Base-by-base conservation (phyloP, 2,888 invertebrate genomes). In the Drosophila longiperda region DNA sequence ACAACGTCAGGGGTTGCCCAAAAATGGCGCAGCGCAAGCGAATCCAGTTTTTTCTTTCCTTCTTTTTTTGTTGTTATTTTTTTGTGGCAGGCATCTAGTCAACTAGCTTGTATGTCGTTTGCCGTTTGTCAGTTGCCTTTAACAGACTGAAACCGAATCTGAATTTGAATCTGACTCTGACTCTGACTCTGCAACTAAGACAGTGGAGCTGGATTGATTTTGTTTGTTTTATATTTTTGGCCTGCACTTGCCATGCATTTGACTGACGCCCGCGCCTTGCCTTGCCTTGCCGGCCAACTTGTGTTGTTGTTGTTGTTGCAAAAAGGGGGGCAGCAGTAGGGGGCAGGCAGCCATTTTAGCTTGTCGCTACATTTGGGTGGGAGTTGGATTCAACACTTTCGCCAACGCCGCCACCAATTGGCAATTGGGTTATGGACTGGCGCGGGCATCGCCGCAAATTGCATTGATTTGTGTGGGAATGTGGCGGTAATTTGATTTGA, bases 391-490 rank as follows among this genome's bases (percentile, higher is more conserved):
- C 89, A 90, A 90, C 87, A 87, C 87, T 87, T 87, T 87, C 90
- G 88, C 87, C 81, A 76, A 62, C 59, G 54, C 33, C 29, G 52
- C 38, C 55, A 50, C 26, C 84, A 80, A 75, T 73, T 73, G 70
- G 69, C 80, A 71, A 72, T 76, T 78, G 82, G 73, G 69, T 40
- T 66, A 57, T 40, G 55, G 53, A 52, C 52, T 48, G 67, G 38
- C 54, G 50, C 64, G 34, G 53, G 58, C 33, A 26, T 23, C 62
- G 69, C 71, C 75, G 62, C 78, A 82, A 85, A 83, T 78, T 78
- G 86, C 88, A 87, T 86, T 87, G 90, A 90, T 87, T 90, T 87
- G 90, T 87, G 87, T 87, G 90, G 87, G 87, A 90, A 87, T 78
- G 73, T 78, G 76, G 77, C 80, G 84, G 79, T 83, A 88, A 87